Evolutionary conservation across 64 coral and sea anemone species (phyloP).

Genomic region (Pocillopora damicornis): DNA sequence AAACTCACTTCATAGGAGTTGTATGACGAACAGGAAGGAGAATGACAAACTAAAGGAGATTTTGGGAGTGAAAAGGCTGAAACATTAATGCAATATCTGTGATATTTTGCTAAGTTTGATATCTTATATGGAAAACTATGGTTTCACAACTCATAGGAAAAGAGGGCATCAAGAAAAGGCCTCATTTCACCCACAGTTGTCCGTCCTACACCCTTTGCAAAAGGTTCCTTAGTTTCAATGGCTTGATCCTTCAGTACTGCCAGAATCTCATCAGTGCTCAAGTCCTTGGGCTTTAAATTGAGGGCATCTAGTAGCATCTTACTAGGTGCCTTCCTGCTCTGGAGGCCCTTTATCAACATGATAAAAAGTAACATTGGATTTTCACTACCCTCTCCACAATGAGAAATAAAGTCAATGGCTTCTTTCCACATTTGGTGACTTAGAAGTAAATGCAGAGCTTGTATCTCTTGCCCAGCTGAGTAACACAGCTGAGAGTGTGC

Average conservation of each 20-base stretch:
- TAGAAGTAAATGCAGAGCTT: conserved; percentile 66
- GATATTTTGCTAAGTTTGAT: too few species aligned
- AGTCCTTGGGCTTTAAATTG: conserved; percentile 38
- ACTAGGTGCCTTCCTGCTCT: conserved; percentile 45
- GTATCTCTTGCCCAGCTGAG: conserved; percentile 71
- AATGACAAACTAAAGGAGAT: too few species aligned
- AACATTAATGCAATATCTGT: too few species aligned
- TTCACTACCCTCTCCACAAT: conserved; percentile 34
- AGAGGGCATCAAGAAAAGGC: conserved; percentile 36
- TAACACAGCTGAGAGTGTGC: conserved; percentile 68
- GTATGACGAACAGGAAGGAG: too few species aligned
- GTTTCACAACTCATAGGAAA: not conserved
- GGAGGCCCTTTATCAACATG: conserved; percentile 75
- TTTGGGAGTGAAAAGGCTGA: too few species aligned
- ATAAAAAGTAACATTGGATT: conserved; percentile 49
- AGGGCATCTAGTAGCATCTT: conserved; percentile 53
- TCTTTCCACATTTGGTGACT: conserved; percentile 62
- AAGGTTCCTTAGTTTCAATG: conserved; percentile 36
- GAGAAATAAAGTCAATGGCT: conserved; percentile 60
- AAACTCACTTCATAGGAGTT: too few species aligned
- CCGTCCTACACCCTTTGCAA: conserved; percentile 26
- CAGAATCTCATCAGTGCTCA: conserved; percentile 57
- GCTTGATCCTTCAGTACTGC: conserved; percentile 41
- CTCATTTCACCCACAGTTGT: conserved; percentile 63
- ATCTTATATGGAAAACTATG: not conserved